Evolutionary conservation across 2,113 vertebrate genomes (phyloP), one percentile per base, ranked within the genome.

Genomic region (Brienomyrus longianalis): DNA sequence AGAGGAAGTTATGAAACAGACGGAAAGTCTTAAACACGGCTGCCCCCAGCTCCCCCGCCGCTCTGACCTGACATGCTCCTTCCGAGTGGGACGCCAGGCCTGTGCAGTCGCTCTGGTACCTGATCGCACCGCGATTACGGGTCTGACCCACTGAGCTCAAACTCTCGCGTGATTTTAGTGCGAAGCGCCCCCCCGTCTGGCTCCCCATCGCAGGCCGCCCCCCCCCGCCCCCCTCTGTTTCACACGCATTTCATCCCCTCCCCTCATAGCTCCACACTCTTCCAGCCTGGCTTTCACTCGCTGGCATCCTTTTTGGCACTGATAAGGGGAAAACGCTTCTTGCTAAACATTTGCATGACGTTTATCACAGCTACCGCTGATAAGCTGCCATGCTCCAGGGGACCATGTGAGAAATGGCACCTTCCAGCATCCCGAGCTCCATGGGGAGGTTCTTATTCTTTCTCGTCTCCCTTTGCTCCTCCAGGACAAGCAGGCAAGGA

Each of bases 401-500:
- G 21, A 21, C 6, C 56, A 7, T 59, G 54, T 59, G 54, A 23
- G 54, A 21, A 56, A 21, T 5, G 19, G 54, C 54, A 59, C 56
- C 1, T 0, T 21, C 56, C 21, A 6, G 2, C 56, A 7, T 9
- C 56, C 21, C 7, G 0, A 23, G 21, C 11, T 50, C 7, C 19
- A 50, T 11, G 8, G 50, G 13, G 50, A 48, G 35, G 43, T n/a
- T 2, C 83, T 84, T 48, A 23, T 21, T 8, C 31, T 31, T 35
- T 52, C 27, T n/a, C 21, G 1, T 15, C 56, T 45, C 21, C 80
- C 31, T 59, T 31, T 11, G 3, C 92, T 54, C 90, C 92, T 94
- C 15, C 89, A 99, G 98, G 97, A 97, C 91, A 98, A 98, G 90
- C 98, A 99, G 91, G 97, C 98, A 3, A 97, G 97, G 92, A 98